Base-by-base conservation (phyloP, 1,140 invertebrate genomes). In the Hestina assimilis region DNA sequence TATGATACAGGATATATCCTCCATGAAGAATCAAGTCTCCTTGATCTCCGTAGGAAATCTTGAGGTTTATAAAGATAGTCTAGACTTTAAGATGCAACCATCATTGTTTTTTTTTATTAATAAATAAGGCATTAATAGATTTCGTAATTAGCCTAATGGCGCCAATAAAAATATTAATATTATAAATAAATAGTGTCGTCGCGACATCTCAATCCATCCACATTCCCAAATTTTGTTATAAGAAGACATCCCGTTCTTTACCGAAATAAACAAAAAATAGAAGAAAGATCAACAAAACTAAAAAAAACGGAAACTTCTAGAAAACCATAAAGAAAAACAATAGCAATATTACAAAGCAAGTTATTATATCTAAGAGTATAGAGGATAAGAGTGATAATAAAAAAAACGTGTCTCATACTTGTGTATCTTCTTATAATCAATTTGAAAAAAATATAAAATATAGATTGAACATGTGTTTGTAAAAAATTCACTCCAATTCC, bases 391-490 rank as follows among this genome's bases (percentile, higher is more conserved):
- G 55, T 58, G 62, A 58, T 60, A 72, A 59, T 66, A 45, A 66
- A 63, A 63, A 56, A 71, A 63, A 59, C 66, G 63, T 72, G 66
- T 74, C 64, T 72, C 76, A 75, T 83, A 86, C 83, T 86, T 86
- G 83, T 86, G 83, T 86, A 86, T 86, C 83, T 80, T 84, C 76
- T 73, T 75, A 79, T 72, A 74, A 66, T 66, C 41, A 59, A 43
- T 46, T 54, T 17, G 19, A 45, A 47, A 9, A 17, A 19, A 19
- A 12, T 12, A 1, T 35, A 3, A 38, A 0, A 28, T 38, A 19
- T 12, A 19, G 9, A 19, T 38, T 38, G 14, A 38, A 38, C 15
- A n/a, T n/a, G n/a, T n/a, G 33, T 38, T 17, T 11, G 14, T 33
- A 21, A 23, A 29, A 48, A 9, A 35, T 48, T 14, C 45, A 11